Conservation (phyloP, 2,797 vertebrate species). For the Peromyscus eremicus region DNA sequence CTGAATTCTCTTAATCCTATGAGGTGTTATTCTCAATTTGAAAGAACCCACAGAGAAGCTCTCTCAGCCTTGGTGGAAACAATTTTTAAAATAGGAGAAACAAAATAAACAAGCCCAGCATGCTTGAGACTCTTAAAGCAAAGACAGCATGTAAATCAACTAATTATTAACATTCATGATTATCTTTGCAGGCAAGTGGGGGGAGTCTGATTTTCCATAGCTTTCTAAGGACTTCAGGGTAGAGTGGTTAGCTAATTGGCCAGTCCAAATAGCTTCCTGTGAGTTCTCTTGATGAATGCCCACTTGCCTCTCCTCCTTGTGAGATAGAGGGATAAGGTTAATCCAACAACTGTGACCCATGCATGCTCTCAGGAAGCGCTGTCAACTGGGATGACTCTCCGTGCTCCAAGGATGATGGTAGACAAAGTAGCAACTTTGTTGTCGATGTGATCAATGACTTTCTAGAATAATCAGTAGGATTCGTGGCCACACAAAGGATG, state of each 20-base stretch:
- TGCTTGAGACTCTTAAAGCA: slow-evolving; percentile 69
- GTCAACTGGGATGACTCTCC: slow-evolving; percentile 33
- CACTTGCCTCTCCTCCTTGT: background rate
- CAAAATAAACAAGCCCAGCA: slow-evolving; percentile 77
- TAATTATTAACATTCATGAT: slow-evolving; percentile 69
- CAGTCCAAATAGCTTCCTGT: slow-evolving; percentile 52
- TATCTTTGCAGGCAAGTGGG: slow-evolving; percentile 58
- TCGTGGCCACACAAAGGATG: background rate
- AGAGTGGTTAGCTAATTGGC: slow-evolving; percentile 67
- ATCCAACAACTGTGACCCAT: slow-evolving; percentile 31
- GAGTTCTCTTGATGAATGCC: background rate
- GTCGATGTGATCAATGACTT: background rate
- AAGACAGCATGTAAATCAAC: slow-evolving; percentile 76
- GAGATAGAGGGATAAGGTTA: background rate
- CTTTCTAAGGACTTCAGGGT: slow-evolving; percentile 54
- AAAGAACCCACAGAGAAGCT: slow-evolving; percentile 56
- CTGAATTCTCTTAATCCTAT: slow-evolving; percentile 64
- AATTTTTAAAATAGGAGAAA: slow-evolving; percentile 72
- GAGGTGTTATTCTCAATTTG: slow-evolving; percentile 66
- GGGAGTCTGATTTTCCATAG: slow-evolving; percentile 43
- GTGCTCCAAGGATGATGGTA: background rate
- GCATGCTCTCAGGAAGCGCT: background rate
- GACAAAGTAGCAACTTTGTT: background rate
- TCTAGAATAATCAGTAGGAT: slow-evolving; percentile 48
- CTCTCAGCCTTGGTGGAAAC: slow-evolving; percentile 59